These are phyloP conservation scores for Drosophila borealis DNA, from an alignment of 2,888 invertebrate species.

Conservation along the genomic window DNA sequence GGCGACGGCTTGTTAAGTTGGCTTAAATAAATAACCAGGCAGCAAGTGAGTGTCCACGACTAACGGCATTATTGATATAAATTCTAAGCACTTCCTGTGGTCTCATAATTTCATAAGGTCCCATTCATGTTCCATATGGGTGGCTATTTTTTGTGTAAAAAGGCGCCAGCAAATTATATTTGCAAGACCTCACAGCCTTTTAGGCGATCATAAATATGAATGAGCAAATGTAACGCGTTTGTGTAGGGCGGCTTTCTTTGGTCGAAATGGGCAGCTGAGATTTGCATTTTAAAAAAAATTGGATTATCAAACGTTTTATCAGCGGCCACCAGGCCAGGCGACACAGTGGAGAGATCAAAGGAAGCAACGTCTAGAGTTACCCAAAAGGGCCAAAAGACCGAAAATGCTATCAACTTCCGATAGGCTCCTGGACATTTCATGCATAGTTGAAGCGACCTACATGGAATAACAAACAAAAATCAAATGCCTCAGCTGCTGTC, in stretches of 20 bases:
- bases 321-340: conserved; percentile 20
- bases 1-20: conserved; percentile 55
- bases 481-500: conserved; percentile 63
- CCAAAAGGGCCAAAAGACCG: conserved; percentile 28
- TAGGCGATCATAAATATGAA: conserved; percentile 55
- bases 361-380: conserved; percentile 69
- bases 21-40: conserved; percentile 60
- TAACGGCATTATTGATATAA: conserved; percentile 78
- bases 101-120: conserved; percentile 36
- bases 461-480: conserved; percentile 72
- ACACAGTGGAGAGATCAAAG: conserved; percentile 57
- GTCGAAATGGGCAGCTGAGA: conserved; percentile 66
- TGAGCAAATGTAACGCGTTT: conserved; percentile 21
- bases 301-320: conserved; percentile 69
- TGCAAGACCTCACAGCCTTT: conserved; percentile 38
- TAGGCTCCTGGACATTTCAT: conserved; percentile 68
- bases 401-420: conserved; percentile 68
- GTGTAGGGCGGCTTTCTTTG: conserved; percentile 36
- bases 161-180: conserved; percentile 25
- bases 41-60: conserved; percentile 32
- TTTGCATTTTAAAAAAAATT: conserved; percentile 68
- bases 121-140: conserved; percentile 4
- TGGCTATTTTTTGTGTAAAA: not conserved
- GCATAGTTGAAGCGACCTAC: conserved; percentile 65
- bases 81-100: conserved; percentile 62